Conservation (phyloP, 2,797 vertebrate genomes). For the Balearica regulorum region DNA sequence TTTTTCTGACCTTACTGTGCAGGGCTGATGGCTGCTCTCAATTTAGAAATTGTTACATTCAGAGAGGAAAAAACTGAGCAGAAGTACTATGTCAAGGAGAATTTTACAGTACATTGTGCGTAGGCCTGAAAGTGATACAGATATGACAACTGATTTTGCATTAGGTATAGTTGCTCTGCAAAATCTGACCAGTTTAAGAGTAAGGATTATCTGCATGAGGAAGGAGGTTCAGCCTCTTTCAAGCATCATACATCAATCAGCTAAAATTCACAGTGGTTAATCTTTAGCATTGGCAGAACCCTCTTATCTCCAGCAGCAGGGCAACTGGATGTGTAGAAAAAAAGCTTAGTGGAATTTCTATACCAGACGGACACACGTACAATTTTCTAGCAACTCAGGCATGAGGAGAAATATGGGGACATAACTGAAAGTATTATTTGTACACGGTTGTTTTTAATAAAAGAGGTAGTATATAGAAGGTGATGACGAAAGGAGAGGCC, state of each 20-base stretch:
- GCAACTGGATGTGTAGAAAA: not conserved
- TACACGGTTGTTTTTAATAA: not conserved
- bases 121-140: not conserved
- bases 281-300: not conserved
- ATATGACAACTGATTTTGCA: not conserved
- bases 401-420: not conserved
- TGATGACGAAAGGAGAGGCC: not conserved
- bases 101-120: not conserved
- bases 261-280: constrained; percentile 25
- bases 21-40: not conserved
- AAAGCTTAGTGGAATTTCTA: constrained; percentile 20
- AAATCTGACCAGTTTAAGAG: not conserved
- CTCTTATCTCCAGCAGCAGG: constrained; percentile 16
- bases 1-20: not conserved
- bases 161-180: not conserved
- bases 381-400: not conserved
- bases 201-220: constrained; percentile 13
- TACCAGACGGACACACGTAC: too few relatives aligned
- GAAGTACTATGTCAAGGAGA: not conserved
- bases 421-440: not conserved
- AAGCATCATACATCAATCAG: constrained; percentile 21
- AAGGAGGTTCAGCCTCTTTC: not conserved
- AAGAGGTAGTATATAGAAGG: not conserved
- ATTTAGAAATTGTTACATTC: not conserved
- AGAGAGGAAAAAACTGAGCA: not conserved